phyloP scores from a whole-genome alignment of 2,888 invertebrate species.

The Dicycla oo region DNA sequence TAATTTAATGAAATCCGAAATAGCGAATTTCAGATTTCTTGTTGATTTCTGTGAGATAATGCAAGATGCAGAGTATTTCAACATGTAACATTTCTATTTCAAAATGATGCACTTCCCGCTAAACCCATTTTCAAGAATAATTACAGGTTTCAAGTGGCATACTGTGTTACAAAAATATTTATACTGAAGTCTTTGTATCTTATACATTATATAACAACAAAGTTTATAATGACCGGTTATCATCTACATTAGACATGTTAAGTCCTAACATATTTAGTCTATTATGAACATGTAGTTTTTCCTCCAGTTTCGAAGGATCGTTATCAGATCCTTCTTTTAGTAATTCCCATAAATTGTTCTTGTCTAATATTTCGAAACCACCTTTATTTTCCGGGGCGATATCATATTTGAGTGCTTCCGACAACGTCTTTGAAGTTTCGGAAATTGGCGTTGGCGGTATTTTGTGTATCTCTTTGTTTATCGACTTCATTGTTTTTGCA shows the following conservation, averaged over 20 bases:
- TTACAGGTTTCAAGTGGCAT: slow-evolving; percentile 67
- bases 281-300: slow-evolving; percentile 79
- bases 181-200: slow-evolving; percentile 86
- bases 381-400: slow-evolving; percentile 88
- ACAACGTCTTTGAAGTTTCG: slow-evolving; percentile 85
- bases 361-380: slow-evolving; percentile 90
- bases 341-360: slow-evolving; percentile 91
- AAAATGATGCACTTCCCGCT: slow-evolving; percentile 59
- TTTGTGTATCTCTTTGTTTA: slow-evolving; percentile 89
- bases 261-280: slow-evolving; percentile 78
- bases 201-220: slow-evolving; percentile 88
- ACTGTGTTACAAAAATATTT: slow-evolving; percentile 88
- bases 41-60: background rate
- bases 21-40: background rate
- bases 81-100: slow-evolving; percentile 2
- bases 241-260: slow-evolving; percentile 76
- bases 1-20: background rate
- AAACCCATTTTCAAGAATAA: slow-evolving; percentile 40
- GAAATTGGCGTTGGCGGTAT: slow-evolving; percentile 86
- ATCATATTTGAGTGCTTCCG: slow-evolving; percentile 77
- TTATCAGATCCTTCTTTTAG: slow-evolving; percentile 89
- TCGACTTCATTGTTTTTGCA: slow-evolving; percentile 83
- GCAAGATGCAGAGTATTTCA: background rate
- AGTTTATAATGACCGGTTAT: slow-evolving; percentile 87
- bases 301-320: slow-evolving; percentile 80